Conservation (phyloP, 2,888 invertebrate species). For the Metallyticus violacea region DNA sequence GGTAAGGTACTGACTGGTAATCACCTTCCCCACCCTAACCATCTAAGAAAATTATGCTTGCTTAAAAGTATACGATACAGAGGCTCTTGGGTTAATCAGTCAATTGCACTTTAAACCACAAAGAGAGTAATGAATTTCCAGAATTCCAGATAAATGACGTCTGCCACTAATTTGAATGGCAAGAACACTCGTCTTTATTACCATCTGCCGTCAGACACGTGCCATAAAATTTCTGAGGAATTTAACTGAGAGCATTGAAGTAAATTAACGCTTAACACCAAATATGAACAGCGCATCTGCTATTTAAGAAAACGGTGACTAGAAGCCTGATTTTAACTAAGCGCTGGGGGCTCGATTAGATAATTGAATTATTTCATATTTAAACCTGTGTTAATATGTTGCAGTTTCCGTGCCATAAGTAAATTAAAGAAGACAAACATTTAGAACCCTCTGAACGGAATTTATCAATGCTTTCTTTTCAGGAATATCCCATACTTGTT, state of each 20-base stretch:
- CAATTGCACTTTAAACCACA: background rate
- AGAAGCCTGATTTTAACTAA: background rate
- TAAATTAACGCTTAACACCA: no score
- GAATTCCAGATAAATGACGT: background rate
- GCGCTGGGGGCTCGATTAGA: no score
- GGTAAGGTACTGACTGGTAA: no score
- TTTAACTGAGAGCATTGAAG: background rate
- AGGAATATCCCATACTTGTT: no score
- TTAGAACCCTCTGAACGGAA: no score
- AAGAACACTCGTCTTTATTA: background rate
- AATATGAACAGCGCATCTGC: no score
- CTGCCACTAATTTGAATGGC: background rate
- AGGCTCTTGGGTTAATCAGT: background rate
- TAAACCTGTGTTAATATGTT: background rate
- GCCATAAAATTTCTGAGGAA: background rate
- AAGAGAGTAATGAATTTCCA: background rate
- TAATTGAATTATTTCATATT: background rate
- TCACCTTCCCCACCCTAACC: no score
- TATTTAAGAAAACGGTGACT: background rate
- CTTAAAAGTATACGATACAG: no score
- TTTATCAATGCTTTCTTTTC: no score
- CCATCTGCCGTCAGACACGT: background rate
- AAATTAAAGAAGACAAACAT: no score
- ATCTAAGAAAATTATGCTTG: no score
- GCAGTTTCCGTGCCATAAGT: no score